Base-by-base conservation (phyloP, 2,113 vertebrate species). In the Limanda limanda region DNA sequence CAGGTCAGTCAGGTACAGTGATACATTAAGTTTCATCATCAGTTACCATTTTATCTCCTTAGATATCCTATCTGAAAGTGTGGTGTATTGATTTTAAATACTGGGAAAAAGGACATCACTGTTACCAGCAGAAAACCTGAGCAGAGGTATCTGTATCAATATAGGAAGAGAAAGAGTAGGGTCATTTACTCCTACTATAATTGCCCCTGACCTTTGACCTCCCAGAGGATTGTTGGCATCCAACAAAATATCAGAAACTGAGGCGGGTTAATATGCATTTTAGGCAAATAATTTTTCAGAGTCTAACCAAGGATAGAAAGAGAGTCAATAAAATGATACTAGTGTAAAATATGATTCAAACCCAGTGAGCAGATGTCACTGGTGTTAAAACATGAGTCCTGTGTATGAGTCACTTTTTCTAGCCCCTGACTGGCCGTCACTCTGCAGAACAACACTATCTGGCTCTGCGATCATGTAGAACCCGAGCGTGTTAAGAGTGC, bases 161-260 rank as follows among this genome's bases (percentile, higher is more conserved):
- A 37, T 37, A 2, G 2, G 27, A 8, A 23, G 65, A 42, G 45
- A 57, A 9, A 57, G 42, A 57, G 52, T 25, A 1, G 4, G 13
- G 18, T 56, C 17, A 21, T 6, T 1, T 4, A 12, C 24, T 12
- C 20, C 15, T 24, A 24, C 37, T 64, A 54, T 9, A 42, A 17
- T 21, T 58, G 60, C 27, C 71, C 25, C 40, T 47, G 45, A 47
- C 45, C 45, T 47, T 17, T 48, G 52, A 74, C 20, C 47, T 45
- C 52, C 11, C 40, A 37, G 51, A 40, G 67, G 67, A 57, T 35
- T 31, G 31, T 10, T 14, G 37, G 23, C 18, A 24, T 59, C 20
- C 8, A 52, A 40, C 6, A 51, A 11, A 37, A 52, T 63, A 11
- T 42, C 27, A 76, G 20, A 11, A 20, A 24, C 54, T 45, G 15